A percentile compares a stretch with the other conserved stretches of the same genome.
These are phyloP conservation scores for Tridacna gigas DNA, from an alignment of 2,888 invertebrate genomes.

Conservation along the genomic window DNA sequence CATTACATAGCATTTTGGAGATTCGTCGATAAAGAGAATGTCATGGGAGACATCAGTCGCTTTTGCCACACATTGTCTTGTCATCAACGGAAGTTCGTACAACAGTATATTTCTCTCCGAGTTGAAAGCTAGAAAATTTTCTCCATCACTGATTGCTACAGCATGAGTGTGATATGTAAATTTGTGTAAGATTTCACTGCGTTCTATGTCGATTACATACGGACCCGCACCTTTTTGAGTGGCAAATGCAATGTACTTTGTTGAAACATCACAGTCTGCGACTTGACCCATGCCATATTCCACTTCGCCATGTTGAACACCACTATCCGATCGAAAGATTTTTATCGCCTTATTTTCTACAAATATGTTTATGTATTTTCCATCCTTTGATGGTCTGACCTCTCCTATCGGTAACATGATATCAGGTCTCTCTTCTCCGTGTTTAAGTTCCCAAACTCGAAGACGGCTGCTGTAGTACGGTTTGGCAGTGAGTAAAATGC, in stretches of 20 bases:
- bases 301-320: slow-evolving; percentile 74
- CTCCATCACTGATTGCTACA: slow-evolving; percentile 76
- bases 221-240: slow-evolving; percentile 76
- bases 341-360: slow-evolving; percentile 71
- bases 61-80: slow-evolving; percentile 74
- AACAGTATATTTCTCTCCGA: slow-evolving; percentile 70
- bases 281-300: slow-evolving; percentile 69
- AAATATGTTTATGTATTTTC: slow-evolving; percentile 75
- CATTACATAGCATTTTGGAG: slow-evolving; percentile 73
- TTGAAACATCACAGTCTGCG: slow-evolving; percentile 66
- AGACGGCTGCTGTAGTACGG: slow-evolving; percentile 72
- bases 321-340: slow-evolving; percentile 75
- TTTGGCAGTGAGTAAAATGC: slow-evolving; percentile 77
- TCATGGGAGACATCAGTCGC: slow-evolving; percentile 72
- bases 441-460: slow-evolving; percentile 77
- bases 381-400: slow-evolving; percentile 74
- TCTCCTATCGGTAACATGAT: slow-evolving; percentile 74
- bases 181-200: slow-evolving; percentile 73
- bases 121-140: slow-evolving; percentile 74
- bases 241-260: slow-evolving; percentile 76
- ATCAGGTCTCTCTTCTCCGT: slow-evolving; percentile 78
- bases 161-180: slow-evolving; percentile 74
- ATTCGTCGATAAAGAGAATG: slow-evolving; percentile 68
- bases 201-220: slow-evolving; percentile 74
- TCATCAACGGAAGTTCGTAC: slow-evolving; percentile 77